Evolutionary conservation across 53 echinoderm and acorn worm species (phyloP).

Genomic region (Paelopatides confundens): DNA sequence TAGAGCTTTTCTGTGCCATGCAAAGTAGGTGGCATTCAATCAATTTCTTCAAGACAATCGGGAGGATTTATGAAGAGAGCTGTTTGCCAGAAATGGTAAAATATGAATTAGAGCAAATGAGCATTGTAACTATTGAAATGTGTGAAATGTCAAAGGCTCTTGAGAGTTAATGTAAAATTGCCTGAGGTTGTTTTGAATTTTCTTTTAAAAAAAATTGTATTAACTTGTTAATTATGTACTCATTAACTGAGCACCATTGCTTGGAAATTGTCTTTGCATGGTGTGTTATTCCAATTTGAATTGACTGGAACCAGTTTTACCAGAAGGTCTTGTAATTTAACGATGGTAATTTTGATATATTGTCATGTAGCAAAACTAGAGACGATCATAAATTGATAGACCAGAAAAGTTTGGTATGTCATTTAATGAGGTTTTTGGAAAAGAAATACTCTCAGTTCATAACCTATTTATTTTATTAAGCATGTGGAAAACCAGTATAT

Average conservation of each 20-base stretch:
- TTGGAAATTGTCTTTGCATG: background rate
- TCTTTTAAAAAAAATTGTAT: background rate
- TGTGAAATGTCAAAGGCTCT: background rate
- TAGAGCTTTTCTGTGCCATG: constrained; percentile 8
- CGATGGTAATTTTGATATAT: background rate
- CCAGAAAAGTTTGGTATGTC: background rate
- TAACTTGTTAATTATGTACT: background rate
- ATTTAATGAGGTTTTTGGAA: background rate
- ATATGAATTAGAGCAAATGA: constrained; percentile 25
- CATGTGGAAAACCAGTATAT: no score
- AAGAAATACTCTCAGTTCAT: no score
- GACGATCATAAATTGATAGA: background rate
- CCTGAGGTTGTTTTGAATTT: background rate
- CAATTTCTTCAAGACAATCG: background rate
- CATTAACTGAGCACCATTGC: background rate
- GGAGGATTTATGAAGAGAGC: constrained; percentile 9
- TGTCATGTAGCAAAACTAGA: no score
- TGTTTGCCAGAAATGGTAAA: background rate
- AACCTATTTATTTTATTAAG: no score
- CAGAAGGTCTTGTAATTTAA: background rate
- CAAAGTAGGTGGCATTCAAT: background rate
- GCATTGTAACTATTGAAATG: background rate
- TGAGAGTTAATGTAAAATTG: background rate
- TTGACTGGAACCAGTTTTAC: background rate
- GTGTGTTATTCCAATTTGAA: background rate